Evolutionary conservation across 2,113 vertebrate genomes (phyloP), one percentile per base, ranked within the genome.

Genomic region (Peromyscus leucopus): DNA sequence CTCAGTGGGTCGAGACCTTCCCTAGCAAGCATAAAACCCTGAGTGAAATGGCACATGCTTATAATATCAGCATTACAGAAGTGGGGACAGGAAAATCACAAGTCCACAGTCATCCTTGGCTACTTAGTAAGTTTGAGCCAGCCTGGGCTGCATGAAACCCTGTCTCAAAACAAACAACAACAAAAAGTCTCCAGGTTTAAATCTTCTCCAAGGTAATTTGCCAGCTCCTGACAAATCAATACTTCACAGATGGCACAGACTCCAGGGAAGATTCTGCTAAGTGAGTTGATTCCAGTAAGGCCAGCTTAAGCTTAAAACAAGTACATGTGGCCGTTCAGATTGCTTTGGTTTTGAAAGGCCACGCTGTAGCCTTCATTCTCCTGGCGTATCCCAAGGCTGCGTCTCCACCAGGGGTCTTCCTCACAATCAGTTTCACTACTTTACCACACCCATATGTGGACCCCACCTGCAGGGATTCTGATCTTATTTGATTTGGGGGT

Each of bases 361-460:
- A 0, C 4, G 11, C 55, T 11, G 1, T 26, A 4, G 24, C 26
- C n/a, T 72, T 2, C 0, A 0, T 28, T n/a, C 15, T 91, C 26
- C 65, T 63, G 9, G 31, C 22, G 0, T 33, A 42, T n/a, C 48
- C 17, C 5, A 42, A 26, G 0, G 10, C 19, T 85, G 46, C 8
- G 31, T 74, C 72, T 59, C 71, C 0, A 36, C 57, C 33, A 42
- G 0, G 3, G 26, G 17, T 5, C 16, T n/a, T 83, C 26, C 80
- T 94, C 46, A 86, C 76, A 61, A 3, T 80, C 36, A 33, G n/a
- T 78, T 36, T 2, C 11, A 10, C 21, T 48, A 26, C 48, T 71
- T 33, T 83, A 17, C 7, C n/a, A 33, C 80, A 13, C 7, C 46
- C 33, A 5, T 48, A n/a, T 11, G 7, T 36, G 65, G 21, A 28